A percentile compares a stretch with the other conserved stretches of the same genome.
Evolutionary conservation across 64 coral and sea anemone species (phyloP).

Genomic region (Catalaphyllia jardinei): DNA sequence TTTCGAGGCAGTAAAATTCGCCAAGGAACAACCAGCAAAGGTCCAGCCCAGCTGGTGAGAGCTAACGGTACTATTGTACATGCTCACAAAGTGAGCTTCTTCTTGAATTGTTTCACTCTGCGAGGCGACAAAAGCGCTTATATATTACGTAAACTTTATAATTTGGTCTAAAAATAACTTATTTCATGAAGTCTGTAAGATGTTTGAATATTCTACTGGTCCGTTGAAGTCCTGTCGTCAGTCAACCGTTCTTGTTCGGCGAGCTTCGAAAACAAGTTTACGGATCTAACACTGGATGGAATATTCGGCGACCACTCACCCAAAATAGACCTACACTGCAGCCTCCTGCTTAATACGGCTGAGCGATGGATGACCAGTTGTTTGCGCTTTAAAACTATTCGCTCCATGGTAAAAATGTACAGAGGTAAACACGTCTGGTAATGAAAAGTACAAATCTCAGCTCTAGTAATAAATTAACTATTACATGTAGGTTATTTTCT

Average conservation of each 20-base stretch:
- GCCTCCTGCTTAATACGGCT: background rate
- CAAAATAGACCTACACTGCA: too few relatives aligned
- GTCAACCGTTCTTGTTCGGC: background rate
- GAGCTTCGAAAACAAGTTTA: background rate
- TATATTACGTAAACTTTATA: background rate
- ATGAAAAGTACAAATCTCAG: background rate
- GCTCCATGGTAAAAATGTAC: background rate
- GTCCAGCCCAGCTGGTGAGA: background rate
- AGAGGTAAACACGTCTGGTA: background rate
- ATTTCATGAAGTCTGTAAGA: background rate
- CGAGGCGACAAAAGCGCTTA: background rate
- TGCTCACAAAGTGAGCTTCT: conserved; percentile 1
- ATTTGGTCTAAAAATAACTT: background rate
- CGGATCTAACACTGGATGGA: background rate
- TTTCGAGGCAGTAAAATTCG: background rate
- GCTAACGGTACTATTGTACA: background rate
- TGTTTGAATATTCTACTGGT: background rate
- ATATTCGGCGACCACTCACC: background rate
- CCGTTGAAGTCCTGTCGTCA: background rate
- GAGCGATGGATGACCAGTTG: background rate
- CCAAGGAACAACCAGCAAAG: background rate
- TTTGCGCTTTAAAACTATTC: background rate
- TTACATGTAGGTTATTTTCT: background rate
- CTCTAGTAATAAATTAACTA: background rate
- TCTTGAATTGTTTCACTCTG: background rate